Base-by-base conservation (phyloP, 1,140 invertebrate genomes). In the Drosophila oshimai region DNA sequence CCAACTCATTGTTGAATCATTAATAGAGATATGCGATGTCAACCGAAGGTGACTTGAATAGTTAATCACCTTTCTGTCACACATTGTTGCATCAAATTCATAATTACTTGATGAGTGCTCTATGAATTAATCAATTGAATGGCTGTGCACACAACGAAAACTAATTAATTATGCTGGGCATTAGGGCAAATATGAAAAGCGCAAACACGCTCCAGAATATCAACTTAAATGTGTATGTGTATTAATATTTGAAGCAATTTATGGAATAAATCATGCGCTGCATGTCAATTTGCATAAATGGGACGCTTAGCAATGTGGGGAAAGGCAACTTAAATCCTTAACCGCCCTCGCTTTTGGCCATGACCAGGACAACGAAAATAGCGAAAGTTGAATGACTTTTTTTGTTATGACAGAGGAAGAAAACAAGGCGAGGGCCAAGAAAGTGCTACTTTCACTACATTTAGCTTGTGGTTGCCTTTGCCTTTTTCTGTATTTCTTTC, bases 371-470 rank as follows among this genome's bases (percentile, higher is more conserved):
- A 50, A 31, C 29, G 20, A 60, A 60, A 78, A 78, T 68, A 46
- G 44, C 58, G 12, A 79, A 68, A 84, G 79, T 84, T 84, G 75
- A 86, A 86, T 86, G 79, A 84, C 79, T 74, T 86, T 83, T 81
- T 84, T 74, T 71, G 64, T 49, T 64, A 57, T 47, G 28, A 47
- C 39, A 50, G n/a, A 29, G 22, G 18, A 26, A 10, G 6, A 49
- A 42, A 44, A 28, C 22, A 15, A 12, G 34, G 53, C 46, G 4
- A 29, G 17, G 36, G 36, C 22, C 37, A 34, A 24, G 57, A 76
- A 61, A 80, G 62, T 79, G 80, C 53, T 61, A 54, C 64, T 74
- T 79, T 74, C 70, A 42, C 77, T 65, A 80, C 77, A 80, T 80
- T 81, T 81, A 45, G 60, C 78, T 62, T 81, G 70, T 58, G 68